Percentiles rank a stretch among this genome's conserved stretches.
Evolutionary conservation across 2,888 invertebrate genomes (phyloP).

Genomic region (Tachina fera): DNA sequence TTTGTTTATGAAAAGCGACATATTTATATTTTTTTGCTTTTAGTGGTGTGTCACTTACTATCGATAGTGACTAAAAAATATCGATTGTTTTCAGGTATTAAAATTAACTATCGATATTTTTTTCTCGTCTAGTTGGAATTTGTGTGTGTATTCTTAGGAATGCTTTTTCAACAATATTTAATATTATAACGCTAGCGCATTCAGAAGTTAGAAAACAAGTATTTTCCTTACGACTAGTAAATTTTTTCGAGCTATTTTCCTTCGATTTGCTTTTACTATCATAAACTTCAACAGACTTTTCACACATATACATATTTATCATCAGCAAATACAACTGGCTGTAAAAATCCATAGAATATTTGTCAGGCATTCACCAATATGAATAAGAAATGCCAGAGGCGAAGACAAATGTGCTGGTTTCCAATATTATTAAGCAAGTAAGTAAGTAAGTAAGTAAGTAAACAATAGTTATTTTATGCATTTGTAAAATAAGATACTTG

Average conservation of each 20-base stretch:
- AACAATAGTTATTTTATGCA: constrained; percentile 64
- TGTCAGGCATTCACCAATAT: constrained; percentile 53
- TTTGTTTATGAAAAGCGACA: no score
- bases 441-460: constrained; percentile 31
- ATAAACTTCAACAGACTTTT: constrained; percentile 24
- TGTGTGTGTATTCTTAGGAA: no score
- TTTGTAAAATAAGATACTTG: constrained; percentile 62
- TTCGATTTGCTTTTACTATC: not conserved
- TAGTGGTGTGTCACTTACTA: no score
- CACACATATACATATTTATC: not conserved
- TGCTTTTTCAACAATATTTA: no score
- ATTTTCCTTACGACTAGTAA: not conserved
- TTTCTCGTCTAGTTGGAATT: no score
- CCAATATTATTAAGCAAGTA: constrained; percentile 53
- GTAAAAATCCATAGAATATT: constrained; percentile 18
- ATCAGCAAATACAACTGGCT: constrained; percentile 52
- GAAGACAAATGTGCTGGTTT: constrained; percentile 22
- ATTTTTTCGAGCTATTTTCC: constrained; percentile 11
- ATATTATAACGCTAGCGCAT: no score
- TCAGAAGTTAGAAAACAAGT: no score
- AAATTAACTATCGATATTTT: no score
- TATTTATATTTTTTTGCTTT: no score
- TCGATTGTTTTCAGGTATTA: no score
- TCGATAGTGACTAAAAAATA: no score
- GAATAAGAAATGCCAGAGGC: constrained; percentile 14